These are phyloP conservation scores for Phortica okadai DNA, from an alignment of 2,888 invertebrate genomes.

Conservation along the genomic window DNA sequence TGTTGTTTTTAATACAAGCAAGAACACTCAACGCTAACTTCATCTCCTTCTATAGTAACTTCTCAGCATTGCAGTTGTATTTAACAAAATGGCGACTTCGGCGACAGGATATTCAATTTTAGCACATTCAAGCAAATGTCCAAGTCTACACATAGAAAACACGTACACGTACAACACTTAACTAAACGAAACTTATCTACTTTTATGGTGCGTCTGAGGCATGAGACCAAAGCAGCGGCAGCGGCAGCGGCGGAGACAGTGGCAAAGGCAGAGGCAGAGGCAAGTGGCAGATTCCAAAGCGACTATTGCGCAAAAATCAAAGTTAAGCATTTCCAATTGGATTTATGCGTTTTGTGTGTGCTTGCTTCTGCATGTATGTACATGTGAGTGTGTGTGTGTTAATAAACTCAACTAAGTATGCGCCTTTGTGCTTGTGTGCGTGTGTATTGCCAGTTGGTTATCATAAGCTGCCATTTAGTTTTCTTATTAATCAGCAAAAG, in stretches of 20 bases:
- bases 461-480: conserved; percentile 39
- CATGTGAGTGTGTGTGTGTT: conserved; percentile 41
- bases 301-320: conserved; percentile 60
- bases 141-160: conserved; percentile 63
- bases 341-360: conserved; percentile 70
- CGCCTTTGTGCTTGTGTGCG: background rate
- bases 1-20: background rate
- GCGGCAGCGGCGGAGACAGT: conserved; percentile 5
- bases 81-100: conserved; percentile 65
- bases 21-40: background rate
- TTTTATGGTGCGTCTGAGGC: conserved; percentile 1
- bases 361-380: conserved; percentile 31
- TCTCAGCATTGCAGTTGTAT: conserved; percentile 44
- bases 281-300: background rate
- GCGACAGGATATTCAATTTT: conserved; percentile 60
- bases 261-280: background rate
- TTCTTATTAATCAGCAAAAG: conserved; percentile 67
- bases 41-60: background rate
- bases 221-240: no score
- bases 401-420: conserved; percentile 28
- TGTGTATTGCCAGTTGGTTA: background rate
- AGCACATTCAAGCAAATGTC: conserved; percentile 66
- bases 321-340: conserved; percentile 71
- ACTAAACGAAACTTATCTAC: conserved; percentile 39
- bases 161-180: conserved; percentile 60